These are phyloP conservation scores for Thera britannica DNA, from an alignment of 2,888 invertebrate genomes.

Conservation along the genomic window DNA sequence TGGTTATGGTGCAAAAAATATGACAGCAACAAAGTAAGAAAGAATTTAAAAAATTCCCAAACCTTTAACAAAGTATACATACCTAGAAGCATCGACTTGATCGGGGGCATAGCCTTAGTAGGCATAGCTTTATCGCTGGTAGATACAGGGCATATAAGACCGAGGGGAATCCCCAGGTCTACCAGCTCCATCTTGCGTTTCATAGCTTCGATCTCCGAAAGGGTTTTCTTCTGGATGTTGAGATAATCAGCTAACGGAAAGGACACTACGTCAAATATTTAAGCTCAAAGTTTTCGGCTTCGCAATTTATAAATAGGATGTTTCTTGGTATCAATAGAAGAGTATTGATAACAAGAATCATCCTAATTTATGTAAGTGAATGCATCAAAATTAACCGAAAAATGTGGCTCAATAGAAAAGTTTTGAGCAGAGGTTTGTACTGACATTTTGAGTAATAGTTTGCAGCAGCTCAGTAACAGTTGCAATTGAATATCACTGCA, in stretches of 20 bases:
- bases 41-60: background rate
- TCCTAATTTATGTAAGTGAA: too few relatives aligned
- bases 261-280: slow-evolving; percentile 21
- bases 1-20: background rate
- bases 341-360: too few relatives aligned
- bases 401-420: too few relatives aligned
- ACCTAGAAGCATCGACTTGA: slow-evolving; percentile 77
- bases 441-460: too few relatives aligned
- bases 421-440: too few relatives aligned
- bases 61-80: slow-evolving; percentile 37
- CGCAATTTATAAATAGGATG: background rate
- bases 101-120: slow-evolving; percentile 80
- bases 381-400: too few relatives aligned
- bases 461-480: too few relatives aligned
- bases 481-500: too few relatives aligned
- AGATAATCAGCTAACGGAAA: slow-evolving; percentile 47
- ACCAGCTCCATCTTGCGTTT: slow-evolving; percentile 79
- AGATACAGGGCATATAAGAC: slow-evolving; percentile 72
- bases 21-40: background rate
- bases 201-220: slow-evolving; percentile 77
- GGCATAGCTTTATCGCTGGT: slow-evolving; percentile 76
- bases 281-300: slow-evolving; percentile 6
- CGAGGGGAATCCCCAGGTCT: slow-evolving; percentile 76
- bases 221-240: slow-evolving; percentile 65
- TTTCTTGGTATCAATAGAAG: background rate